Base-by-base conservation (phyloP, 2,797 vertebrate genomes). In the Eupleurogrammus muticus region DNA sequence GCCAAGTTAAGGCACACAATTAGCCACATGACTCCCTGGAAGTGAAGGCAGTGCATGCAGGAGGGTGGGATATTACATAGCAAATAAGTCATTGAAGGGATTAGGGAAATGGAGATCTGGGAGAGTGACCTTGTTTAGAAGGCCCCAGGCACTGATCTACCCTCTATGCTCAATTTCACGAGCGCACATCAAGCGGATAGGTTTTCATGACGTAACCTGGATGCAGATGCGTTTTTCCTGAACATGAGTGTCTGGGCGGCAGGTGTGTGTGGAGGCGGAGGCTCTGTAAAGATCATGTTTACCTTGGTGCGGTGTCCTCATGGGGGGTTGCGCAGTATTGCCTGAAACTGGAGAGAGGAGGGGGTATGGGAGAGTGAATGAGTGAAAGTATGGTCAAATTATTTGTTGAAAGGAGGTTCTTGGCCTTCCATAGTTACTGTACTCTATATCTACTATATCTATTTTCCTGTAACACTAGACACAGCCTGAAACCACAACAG, bases 401-500 rank as follows among this genome's bases (percentile, higher is more conserved):
- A 89, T 93, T 92, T 92, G 90, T 89, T 93, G 91, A 92, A 89
- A 92, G 87, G 86, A 82, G 81, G 56, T 83, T 92, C 82, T 92
- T 92, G 90, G 90, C 89, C 75, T 83, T 90, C 83, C 73, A 84
- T 82, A 81, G 77, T 87, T 79, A 77, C 87, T 84, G 75, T 73
- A 61, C 82, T 89, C 78, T 84, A 85, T 92, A 90, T 92, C 86
- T 90, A 90, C 88, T 90, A 80, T 85, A 91, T 93, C 85, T 88
- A 83, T 93, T 90, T 92, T 92, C 90, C 90, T 92, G 92, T 92
- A 94, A 94, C 78, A 85, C 72, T 77, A 93, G 83, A 91, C 85
- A 54, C 57, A 71, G 67, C 61, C 73, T 90, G 80, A 79, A 77
- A 79, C 66, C 66, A 81, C 80, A 91, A 91, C 86, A 88, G 84